Evolutionary conservation across 2,797 vertebrate genomes (phyloP), one percentile per base, ranked within the genome.

Genomic region (Esox lucius): DNA sequence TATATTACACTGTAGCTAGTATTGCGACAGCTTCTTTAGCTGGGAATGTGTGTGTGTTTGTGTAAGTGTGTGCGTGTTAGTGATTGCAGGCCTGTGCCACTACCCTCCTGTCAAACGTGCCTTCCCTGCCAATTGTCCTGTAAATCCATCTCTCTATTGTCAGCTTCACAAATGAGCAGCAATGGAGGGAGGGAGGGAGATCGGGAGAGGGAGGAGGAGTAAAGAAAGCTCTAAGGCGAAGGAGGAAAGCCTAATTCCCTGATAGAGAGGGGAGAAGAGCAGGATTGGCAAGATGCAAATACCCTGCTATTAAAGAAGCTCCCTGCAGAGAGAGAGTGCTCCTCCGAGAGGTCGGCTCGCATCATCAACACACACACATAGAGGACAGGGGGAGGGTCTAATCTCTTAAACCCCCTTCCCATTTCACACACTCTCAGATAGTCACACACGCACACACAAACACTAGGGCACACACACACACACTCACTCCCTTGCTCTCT

Each of bases 101-200:
- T 76, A 19, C 70, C 48, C 81, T 86, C 85, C 83, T 81, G 76
- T 84, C 77, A 75, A 81, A 85, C 81, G 75, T 46, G 74, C 66
- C 73, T 69, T 65, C 72, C 66, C 86, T 87, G 87, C 90, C 92
- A 92, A 91, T 84, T 89, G 87, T 88, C 91, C 92, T 91, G 11
- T 59, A 91, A 91, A 93, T 92, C 89, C 90, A 84, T 78, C 1
- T 33, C 78, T 83, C 84, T 80, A 90, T 92, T 92, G 91, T 93
- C 83, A 87, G 86, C 81, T 77, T 86, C 83, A 79, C 84, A 87
- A 86, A 88, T 46, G 69, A 88, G 87, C 80, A 61, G 81, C 53
- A 75, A 76, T 81, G 84, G 84, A 85, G 78, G 77, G 84, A 85
- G 78, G 77, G 84, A 22, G 11, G 56, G 22, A 59, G 22, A 2